These are phyloP conservation scores for Rhabdomys pumilio DNA, from an alignment of 2,797 vertebrate species.

Conservation along the genomic window DNA sequence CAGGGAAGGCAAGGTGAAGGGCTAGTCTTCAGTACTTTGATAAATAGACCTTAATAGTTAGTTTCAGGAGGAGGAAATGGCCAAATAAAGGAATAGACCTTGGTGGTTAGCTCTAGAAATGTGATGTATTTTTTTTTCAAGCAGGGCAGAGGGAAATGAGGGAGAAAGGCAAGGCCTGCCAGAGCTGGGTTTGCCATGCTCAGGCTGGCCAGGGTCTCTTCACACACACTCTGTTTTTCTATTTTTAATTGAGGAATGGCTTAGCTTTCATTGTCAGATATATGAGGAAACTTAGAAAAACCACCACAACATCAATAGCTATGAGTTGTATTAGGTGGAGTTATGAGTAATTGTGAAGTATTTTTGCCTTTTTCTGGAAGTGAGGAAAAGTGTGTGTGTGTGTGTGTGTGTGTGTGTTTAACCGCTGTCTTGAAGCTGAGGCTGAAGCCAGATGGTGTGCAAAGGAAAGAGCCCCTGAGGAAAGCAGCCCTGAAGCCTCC, in stretches of 20 bases:
- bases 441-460: background rate
- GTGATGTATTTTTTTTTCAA: background rate
- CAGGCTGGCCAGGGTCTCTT: background rate
- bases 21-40: background rate
- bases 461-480: background rate
- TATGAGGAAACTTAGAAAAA: slow-evolving; percentile 12
- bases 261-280: background rate
- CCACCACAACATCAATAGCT: background rate
- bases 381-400: background rate
- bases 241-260: background rate
- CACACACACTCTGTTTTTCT: background rate
- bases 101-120: background rate
- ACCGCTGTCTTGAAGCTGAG: background rate
- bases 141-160: background rate
- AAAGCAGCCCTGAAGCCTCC: background rate
- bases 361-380: slow-evolving; percentile 40
- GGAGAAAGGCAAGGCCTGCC: background rate
- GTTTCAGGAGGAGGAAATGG: background rate
- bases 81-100: background rate
- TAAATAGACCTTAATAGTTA: background rate
- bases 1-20: background rate
- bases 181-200: background rate
- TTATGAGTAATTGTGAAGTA: background rate
- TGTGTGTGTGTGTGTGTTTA: background rate
- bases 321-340: background rate